Conservation (phyloP, 2,113 vertebrate genomes). For the Psephotus haematonotus region DNA sequence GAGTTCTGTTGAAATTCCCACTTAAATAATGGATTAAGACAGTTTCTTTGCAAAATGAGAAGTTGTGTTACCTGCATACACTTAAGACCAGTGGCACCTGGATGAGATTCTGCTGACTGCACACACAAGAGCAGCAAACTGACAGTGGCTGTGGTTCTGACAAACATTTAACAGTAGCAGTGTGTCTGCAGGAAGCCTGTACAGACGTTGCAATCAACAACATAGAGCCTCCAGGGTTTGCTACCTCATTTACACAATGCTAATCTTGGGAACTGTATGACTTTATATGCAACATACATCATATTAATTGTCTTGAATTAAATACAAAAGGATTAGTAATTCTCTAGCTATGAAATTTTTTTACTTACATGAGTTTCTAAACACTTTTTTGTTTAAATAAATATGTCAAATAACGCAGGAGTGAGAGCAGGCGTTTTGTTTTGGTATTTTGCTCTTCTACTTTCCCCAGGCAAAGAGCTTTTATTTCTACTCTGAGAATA, state of each 20-base stretch:
- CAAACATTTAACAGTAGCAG: background rate
- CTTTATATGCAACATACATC: background rate
- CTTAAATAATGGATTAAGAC: background rate
- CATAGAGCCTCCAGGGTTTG: background rate
- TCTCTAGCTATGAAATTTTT: constrained; percentile 50
- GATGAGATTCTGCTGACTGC: background rate
- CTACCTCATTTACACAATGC: background rate
- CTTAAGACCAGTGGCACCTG: background rate
- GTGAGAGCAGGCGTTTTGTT: constrained; percentile 35
- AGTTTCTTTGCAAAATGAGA: background rate
- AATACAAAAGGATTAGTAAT: constrained; percentile 49
- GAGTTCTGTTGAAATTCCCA: background rate
- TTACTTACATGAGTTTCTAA: constrained; percentile 67
- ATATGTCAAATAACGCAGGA: constrained; percentile 66
- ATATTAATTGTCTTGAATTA: constrained; percentile 36
- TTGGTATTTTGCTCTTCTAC: constrained; percentile 63
- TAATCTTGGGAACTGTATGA: background rate
- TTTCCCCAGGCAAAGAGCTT: constrained; percentile 59
- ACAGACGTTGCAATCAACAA: background rate
- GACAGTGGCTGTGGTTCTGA: constrained; percentile 24
- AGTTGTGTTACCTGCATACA: background rate
- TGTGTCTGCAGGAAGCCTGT: background rate
- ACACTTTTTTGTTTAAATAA: constrained; percentile 62
- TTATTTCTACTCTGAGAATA: constrained; percentile 70
- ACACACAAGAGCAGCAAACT: background rate